Evolutionary conservation across 37 sponge, comb jelly and placozoan species (phyloP), one percentile per base, ranked within the genome.

Genomic region (Bolinopsis microptera): DNA sequence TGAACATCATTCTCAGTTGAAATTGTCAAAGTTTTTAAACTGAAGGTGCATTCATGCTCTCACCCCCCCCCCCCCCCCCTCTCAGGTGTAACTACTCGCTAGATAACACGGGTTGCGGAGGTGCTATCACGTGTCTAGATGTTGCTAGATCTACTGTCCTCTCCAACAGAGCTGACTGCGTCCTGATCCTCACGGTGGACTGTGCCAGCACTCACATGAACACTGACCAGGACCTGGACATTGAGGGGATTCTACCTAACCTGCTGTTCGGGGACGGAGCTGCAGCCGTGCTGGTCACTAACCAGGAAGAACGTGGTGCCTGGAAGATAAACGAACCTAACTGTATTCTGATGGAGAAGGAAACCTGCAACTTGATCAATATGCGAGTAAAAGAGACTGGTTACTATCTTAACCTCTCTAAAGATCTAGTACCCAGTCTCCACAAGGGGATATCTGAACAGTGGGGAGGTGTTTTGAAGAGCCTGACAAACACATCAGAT

Each of bases 11-110:
- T n/a, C n/a, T n/a, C n/a, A n/a, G n/a, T n/a, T n/a, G n/a, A n/a
- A n/a, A n/a, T n/a, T n/a, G n/a, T n/a, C n/a, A n/a, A n/a, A n/a
- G n/a, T n/a, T n/a, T n/a, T n/a, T n/a, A n/a, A n/a, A n/a, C n/a
- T n/a, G n/a, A n/a, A n/a, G n/a, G n/a, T n/a, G n/a, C n/a, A n/a
- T n/a, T n/a, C n/a, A n/a, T n/a, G n/a, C n/a, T n/a, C n/a, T n/a
- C n/a, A n/a, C n/a, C n/a, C n/a, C n/a, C n/a, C n/a, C n/a, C n/a
- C n/a, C n/a, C n/a, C n/a, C 74, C 21, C 26, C 34, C 2, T 37
- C 23, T 22, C 82, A 80, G 82, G 23, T 80, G 82, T 80, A 80
- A 80, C 82, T 80, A 80, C 38, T 80, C 82, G 9, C 82, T 80
- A 37, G 82, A 80, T 22, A 80, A 80, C 82, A 80, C 82, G 34